A percentile compares a stretch with the other conserved stretches of the same genome.
phyloP scores from a whole-genome alignment of 1,140 invertebrate species.

The Papilio xuthus region DNA sequence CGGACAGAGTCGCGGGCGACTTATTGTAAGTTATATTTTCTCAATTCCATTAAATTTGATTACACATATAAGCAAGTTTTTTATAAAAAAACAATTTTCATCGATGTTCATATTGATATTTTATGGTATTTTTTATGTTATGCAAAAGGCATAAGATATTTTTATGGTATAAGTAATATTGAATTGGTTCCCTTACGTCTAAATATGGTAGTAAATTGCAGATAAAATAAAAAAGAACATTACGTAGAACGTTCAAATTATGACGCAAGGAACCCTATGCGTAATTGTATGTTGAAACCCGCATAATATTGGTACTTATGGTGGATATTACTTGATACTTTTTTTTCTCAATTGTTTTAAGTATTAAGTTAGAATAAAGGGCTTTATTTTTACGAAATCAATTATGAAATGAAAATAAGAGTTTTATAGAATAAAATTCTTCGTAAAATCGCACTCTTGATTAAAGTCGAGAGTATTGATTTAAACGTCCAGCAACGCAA shows the following conservation, averaged over 20 bases:
- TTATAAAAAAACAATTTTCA: too few relatives aligned
- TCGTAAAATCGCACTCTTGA: not conserved
- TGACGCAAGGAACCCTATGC: not conserved
- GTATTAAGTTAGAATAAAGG: not conserved
- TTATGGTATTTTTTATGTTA: slow-evolving; percentile 8
- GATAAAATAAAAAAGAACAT: not conserved
- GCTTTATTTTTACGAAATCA: not conserved
- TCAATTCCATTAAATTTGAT: too few relatives aligned
- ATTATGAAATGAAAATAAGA: not conserved
- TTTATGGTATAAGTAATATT: not conserved
- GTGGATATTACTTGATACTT: too few relatives aligned
- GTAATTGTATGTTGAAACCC: too few relatives aligned
- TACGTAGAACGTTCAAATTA: not conserved
- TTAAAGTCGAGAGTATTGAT: slow-evolving; percentile 2
- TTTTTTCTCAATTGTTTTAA: too few relatives aligned
- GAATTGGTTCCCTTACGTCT: not conserved
- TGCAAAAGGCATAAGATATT: not conserved
- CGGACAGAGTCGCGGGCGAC: too few relatives aligned
- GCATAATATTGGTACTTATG: too few relatives aligned
- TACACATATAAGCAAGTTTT: too few relatives aligned
- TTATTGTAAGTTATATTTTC: too few relatives aligned
- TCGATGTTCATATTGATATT: not conserved
- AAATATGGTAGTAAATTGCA: not conserved
- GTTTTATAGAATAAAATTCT: not conserved
- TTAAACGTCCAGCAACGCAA: not conserved